Evolutionary conservation across 2,113 vertebrate species (phyloP).

Genomic region (Ahaetulla prasina): DNA sequence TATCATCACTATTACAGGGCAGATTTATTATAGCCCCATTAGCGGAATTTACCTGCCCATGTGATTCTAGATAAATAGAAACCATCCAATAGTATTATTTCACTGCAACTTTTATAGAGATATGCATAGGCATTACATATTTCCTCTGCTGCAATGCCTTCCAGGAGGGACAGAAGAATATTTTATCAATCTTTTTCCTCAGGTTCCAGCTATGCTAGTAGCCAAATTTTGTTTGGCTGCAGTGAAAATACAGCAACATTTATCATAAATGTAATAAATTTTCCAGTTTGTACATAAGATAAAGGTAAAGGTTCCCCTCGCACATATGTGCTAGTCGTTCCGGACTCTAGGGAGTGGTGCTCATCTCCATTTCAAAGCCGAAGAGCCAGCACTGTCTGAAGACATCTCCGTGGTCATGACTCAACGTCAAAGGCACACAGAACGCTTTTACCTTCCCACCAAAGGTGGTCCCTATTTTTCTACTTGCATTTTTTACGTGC

Average conservation of each 20-base stretch:
- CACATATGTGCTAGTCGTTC: no score
- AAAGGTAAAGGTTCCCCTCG: no score
- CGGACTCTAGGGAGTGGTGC: no score
- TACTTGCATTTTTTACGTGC: no score
- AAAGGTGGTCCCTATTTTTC: no score
- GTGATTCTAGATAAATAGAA: not conserved
- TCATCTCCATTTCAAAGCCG: no score
- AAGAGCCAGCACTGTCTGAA: no score
- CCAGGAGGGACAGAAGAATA: not conserved
- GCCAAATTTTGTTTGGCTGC: not conserved
- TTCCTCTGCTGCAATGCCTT: not conserved
- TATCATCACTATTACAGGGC: not conserved
- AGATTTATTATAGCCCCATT: not conserved
- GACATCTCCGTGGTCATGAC: no score
- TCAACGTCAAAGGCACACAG: no score
- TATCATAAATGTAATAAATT: not conserved
- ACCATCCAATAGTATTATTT: not conserved
- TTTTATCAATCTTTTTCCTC: not conserved
- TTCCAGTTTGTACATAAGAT: not conserved
- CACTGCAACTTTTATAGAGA: not conserved
- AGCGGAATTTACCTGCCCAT: not conserved
- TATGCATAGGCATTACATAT: not conserved
- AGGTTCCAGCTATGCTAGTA: not conserved
- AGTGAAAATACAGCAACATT: not conserved
- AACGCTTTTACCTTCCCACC: no score